Evolutionary conservation across 2,113 vertebrate genomes (phyloP), one percentile per base, ranked within the genome.

Genomic region (Nothoprocta perdicaria): DNA sequence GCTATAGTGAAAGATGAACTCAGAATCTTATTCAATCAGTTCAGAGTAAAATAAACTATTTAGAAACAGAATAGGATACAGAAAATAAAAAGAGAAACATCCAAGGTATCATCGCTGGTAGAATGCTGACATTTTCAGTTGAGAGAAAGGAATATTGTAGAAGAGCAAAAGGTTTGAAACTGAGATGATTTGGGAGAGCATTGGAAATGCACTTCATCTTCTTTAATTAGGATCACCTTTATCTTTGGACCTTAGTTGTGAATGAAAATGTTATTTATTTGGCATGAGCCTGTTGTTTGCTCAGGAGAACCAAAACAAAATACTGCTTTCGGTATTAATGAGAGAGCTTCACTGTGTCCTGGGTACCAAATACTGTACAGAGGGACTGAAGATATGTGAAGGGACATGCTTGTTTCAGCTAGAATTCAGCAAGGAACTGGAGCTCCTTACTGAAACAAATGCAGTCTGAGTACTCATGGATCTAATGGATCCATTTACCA

Each of bases 171-270:
- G 6, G 5, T 69, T 72, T 88, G 86, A 86, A 84, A 90, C 75
- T 50, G 21, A 79, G 19, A 61, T 2, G 1, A 45, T 73, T 8
- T 50, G 33, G 73, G 45, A 55, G 84, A 93, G 41, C 62, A 35
- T 48, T 82, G 82, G 67, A 19, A 58, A 86, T 35, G 60, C 53
- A 8, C 22, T 62, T 76, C 52, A 43, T 82, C 26, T 80, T 71
- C 31, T 71, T 89, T 80, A 68, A 62, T 72, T 80, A 72, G 40
- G 22, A 65, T 72, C 52, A 63, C 63, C 31, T 80, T 87, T 92
- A 77, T 27, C 84, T 87, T 67, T 91, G 65, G 61, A 86, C 52
- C 43, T 76, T 77, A 55, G 46, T 22, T 68, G 50, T 87, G 81
- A 67, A 63, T 62, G 69, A 75, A 52, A 75, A 62, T 53, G 50